A percentile compares a stretch with the other conserved stretches of the same genome.
These are phyloP conservation scores for Patella pellucida DNA, from an alignment of 2,888 invertebrate genomes.

Conservation along the genomic window DNA sequence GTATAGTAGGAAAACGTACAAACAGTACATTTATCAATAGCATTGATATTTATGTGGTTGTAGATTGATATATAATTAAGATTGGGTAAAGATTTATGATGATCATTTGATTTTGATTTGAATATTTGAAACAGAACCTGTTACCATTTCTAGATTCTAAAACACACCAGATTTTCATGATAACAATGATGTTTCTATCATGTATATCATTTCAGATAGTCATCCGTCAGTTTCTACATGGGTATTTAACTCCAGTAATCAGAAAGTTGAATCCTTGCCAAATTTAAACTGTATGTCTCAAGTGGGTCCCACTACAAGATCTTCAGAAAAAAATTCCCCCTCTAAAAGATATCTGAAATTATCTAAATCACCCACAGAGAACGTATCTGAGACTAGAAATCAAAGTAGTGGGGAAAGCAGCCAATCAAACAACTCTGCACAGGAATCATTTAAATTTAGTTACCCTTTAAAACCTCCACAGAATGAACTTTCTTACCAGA, in stretches of 20 bases:
- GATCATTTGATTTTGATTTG: no score
- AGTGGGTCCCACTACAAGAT: neutral
- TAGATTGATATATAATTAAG: no score
- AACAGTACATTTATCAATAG: no score
- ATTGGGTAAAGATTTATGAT: no score
- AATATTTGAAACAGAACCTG: no score
- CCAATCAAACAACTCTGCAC: neutral
- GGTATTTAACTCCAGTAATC: neutral
- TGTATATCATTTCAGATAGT: neutral
- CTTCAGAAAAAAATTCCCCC: neutral
- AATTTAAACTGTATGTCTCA: no score
- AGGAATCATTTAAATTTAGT: neutral
- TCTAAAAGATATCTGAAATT: neutral
- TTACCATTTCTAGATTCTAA: no score
- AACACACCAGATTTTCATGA: no score
- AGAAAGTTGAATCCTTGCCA: neutral
- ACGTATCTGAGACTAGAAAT: neutral
- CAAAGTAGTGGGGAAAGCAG: neutral
- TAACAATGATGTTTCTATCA: no score
- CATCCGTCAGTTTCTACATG: neutral
- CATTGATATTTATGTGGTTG: no score
- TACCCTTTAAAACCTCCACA: conserved; percentile 3
- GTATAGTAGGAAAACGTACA: no score
- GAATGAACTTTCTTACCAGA: neutral
- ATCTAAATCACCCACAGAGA: neutral